Base-by-base conservation (phyloP, 2,888 invertebrate genomes). In the Polyommatus icarus region DNA sequence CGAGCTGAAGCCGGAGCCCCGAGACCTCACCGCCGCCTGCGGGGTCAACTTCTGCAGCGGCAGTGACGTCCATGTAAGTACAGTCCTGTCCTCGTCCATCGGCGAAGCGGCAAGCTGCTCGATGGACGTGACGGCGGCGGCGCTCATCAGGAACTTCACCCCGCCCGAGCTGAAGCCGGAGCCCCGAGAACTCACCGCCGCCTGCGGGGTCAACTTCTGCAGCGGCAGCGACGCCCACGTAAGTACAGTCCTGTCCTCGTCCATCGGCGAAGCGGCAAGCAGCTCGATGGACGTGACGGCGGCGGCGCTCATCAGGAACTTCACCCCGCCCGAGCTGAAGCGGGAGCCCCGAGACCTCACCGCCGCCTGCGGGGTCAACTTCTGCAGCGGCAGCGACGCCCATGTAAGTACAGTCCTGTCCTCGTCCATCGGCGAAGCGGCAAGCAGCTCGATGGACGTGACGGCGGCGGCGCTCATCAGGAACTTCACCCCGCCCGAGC, bases 191-290 rank as follows among this genome's bases (percentile, higher is more conserved):
- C 18, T 36, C 73, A 46, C 73, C 46, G 46, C 95, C 76, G 90
- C 95, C 12, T 97, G 97, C 83, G 97, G 97, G 0, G 96, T 96
- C 4, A 96, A 96, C 85, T 97, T 97, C 85, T 61, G 61, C 61
- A 61, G 95, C 32, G 88, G 95, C 1, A 93, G 93, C 18, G 91
- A 89, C 75, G 88, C 90, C 1, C 91, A 92, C 81, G 93, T 92
- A 82, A 79, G 87, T 0, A 57, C 50, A 50, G 50, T 50, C 32
- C 83, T 94, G 20, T 90, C 92, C 3, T 94, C 93, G 15, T 85
- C 88, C 0, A 83, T 94, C 76, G 93, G 93, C 0, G 92, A 93
- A 6, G 82, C 81, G 10, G 78, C 82, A 0, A 91, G 91, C 78
- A 86, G 84, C 67, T 89, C 88, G 0, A 67, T 86, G 5, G 78